Conservation (phyloP, 2,888 invertebrate species). For the Cyclophora albipunctata region DNA sequence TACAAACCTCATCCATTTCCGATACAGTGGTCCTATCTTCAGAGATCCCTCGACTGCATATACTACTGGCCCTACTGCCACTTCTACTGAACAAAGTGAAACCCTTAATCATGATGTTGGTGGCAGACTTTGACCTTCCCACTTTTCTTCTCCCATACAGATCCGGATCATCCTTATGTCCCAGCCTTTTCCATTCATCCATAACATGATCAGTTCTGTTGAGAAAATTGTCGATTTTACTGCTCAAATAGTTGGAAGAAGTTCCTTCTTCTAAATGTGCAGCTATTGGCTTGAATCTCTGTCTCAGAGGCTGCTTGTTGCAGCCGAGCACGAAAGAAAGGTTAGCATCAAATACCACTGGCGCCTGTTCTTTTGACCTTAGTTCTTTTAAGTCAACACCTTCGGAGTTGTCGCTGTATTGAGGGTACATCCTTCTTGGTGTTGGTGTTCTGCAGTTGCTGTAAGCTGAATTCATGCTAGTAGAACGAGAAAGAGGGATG, state of each 20-base stretch:
- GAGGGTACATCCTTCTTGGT: constrained; percentile 82
- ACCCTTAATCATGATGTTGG: constrained; percentile 89
- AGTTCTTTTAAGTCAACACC: constrained; percentile 75
- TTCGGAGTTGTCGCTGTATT: constrained; percentile 65
- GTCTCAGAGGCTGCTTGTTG: constrained; percentile 80
- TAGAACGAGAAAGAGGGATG: constrained; percentile 57
- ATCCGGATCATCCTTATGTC: constrained; percentile 75
- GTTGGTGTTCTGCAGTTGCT: constrained; percentile 64
- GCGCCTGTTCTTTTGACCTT: constrained; percentile 81
- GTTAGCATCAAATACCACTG: constrained; percentile 88
- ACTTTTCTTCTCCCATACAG: constrained; percentile 51
- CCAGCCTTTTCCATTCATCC: constrained; percentile 88
- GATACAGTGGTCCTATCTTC: constrained; percentile 80
- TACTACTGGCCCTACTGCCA: constrained; percentile 75
- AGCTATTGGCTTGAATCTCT: constrained; percentile 81
- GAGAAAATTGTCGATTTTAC: constrained; percentile 86
- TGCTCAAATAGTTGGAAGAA: constrained; percentile 83
- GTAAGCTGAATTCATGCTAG: constrained; percentile 58
- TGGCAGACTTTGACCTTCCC: constrained; percentile 82
- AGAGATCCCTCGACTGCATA: constrained; percentile 72
- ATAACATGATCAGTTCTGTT: constrained; percentile 90
- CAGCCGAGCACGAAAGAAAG: constrained; percentile 85
- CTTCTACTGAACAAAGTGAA: constrained; percentile 79
- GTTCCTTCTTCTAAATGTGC: constrained; percentile 86
- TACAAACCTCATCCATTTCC: constrained; percentile 79